Percentiles rank a stretch among this genome's conserved stretches.
Conservation (phyloP, 2,888 invertebrate species). For the Erynnis tages region DNA sequence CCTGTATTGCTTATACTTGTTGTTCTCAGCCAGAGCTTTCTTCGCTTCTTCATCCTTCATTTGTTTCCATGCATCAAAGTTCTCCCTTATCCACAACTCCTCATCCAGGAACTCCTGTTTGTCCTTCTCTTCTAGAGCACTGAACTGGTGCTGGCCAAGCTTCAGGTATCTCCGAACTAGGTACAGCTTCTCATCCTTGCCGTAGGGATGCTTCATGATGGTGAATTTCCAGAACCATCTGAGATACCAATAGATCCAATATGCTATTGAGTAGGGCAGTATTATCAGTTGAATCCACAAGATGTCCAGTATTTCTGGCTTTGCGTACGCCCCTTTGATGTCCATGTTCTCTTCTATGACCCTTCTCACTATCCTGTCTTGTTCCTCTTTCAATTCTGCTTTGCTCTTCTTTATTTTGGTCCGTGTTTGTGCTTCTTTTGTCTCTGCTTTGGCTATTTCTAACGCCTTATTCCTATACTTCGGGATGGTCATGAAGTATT, state of each 20-base stretch:
- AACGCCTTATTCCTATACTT: slow-evolving; percentile 92
- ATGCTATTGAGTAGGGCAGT: slow-evolving; percentile 87
- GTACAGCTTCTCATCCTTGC: slow-evolving; percentile 91
- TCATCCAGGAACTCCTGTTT: slow-evolving; percentile 86
- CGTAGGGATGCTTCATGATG: slow-evolving; percentile 88
- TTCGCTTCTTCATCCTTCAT: slow-evolving; percentile 92
- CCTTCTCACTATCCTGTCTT: slow-evolving; percentile 88
- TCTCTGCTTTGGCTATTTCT: slow-evolving; percentile 83
- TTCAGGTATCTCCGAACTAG: slow-evolving; percentile 90
- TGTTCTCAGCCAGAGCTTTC: slow-evolving; percentile 91
- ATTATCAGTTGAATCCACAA: slow-evolving; percentile 92
- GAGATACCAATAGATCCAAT: slow-evolving; percentile 87
- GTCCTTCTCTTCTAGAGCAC: slow-evolving; percentile 87
- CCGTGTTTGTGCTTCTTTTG: slow-evolving; percentile 79
- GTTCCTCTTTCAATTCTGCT: slow-evolving; percentile 86
- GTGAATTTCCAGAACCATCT: slow-evolving; percentile 92
- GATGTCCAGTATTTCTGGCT: slow-evolving; percentile 88
- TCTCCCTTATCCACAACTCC: slow-evolving; percentile 92
- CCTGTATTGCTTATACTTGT: slow-evolving; percentile 93
- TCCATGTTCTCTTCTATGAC: slow-evolving; percentile 97
- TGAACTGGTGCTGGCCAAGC: slow-evolving; percentile 86
- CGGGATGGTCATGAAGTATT: slow-evolving; percentile 92
- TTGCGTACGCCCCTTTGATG: slow-evolving; percentile 95
- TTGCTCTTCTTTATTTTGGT: slow-evolving; percentile 81
- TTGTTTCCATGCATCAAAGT: slow-evolving; percentile 89